These are phyloP conservation scores for Colletes gigas DNA, from an alignment of 1,140 invertebrate species.

Conservation along the genomic window DNA sequence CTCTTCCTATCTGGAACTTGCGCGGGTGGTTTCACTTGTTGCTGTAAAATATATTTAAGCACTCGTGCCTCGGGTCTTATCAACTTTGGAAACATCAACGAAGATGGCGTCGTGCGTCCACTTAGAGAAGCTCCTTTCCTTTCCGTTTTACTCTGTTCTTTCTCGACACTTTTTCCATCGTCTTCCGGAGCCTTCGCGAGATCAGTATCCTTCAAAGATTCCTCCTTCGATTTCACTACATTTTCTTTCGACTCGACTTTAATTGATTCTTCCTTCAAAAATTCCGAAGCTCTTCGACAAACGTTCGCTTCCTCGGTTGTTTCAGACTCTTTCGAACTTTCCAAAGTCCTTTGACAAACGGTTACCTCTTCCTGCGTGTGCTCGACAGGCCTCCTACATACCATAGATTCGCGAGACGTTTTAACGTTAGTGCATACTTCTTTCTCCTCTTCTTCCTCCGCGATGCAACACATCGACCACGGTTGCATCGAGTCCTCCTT, in stretches of 20 bases:
- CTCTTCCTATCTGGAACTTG: not conserved
- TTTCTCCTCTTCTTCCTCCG: slow-evolving; percentile 45
- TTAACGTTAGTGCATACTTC: not conserved
- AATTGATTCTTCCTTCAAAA: not conserved
- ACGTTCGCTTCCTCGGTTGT: not conserved
- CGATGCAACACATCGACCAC: slow-evolving; percentile 45
- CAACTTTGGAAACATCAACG: not conserved
- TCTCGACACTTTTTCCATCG: not conserved
- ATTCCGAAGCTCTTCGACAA: not conserved
- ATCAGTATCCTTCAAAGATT: not conserved
- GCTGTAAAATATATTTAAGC: not conserved
- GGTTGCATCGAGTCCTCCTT: not conserved
- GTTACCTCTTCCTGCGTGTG: not conserved
- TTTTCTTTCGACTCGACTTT: too few species aligned
- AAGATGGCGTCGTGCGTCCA: too few species aligned
- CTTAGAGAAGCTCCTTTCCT: too few species aligned
- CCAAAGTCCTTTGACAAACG: not conserved
- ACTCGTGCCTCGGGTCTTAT: not conserved
- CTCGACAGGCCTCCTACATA: not conserved
- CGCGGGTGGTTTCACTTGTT: too few species aligned
- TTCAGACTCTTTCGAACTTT: not conserved
- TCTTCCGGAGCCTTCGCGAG: not conserved
- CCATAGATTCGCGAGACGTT: not conserved
- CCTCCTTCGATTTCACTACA: not conserved
- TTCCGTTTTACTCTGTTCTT: not conserved